Evolutionary conservation across 1,140 invertebrate genomes (phyloP).

Genomic region (Drosophila quadrilineata): DNA sequence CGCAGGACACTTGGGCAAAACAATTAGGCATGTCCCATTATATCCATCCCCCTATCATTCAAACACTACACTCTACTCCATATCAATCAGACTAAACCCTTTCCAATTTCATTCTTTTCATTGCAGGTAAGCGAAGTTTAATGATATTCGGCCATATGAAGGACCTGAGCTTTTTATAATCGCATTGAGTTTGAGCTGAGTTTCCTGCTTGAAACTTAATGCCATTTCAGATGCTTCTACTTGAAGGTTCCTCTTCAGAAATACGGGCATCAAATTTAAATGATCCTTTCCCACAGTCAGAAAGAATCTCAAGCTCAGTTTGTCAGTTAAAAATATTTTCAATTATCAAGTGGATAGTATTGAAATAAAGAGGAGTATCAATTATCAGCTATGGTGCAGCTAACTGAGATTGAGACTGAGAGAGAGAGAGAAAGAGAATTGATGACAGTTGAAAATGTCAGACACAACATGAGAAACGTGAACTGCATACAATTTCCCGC

Average conservation of each 20-base stretch:
- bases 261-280: constrained; percentile 1
- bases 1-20: too few relatives aligned
- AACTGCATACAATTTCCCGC: constrained; percentile 69
- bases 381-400: constrained; percentile 12
- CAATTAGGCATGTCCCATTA: too few relatives aligned
- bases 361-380: constrained; percentile 17
- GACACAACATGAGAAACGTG: constrained; percentile 42
- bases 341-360: constrained; percentile 11
- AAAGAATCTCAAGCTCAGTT: not conserved
- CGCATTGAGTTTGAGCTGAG: constrained; percentile 9
- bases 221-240: constrained; percentile 51
- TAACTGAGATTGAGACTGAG: constrained; percentile 1
- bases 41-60: too few relatives aligned
- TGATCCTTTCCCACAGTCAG: constrained; percentile 12
- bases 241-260: too few relatives aligned
- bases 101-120: constrained; percentile 26
- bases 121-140: constrained; percentile 62
- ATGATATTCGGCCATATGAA: constrained; percentile 1
- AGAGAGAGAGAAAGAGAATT: not conserved
- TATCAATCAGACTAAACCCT: constrained; percentile 40
- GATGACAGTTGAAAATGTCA: constrained; percentile 6
- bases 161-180: constrained; percentile 37
- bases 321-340: not conserved
- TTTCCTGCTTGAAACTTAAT: constrained; percentile 67
- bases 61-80: too few relatives aligned